These are phyloP conservation scores for Orthonyx spaldingii DNA, from an alignment of 2,113 vertebrate genomes.

Conservation along the genomic window DNA sequence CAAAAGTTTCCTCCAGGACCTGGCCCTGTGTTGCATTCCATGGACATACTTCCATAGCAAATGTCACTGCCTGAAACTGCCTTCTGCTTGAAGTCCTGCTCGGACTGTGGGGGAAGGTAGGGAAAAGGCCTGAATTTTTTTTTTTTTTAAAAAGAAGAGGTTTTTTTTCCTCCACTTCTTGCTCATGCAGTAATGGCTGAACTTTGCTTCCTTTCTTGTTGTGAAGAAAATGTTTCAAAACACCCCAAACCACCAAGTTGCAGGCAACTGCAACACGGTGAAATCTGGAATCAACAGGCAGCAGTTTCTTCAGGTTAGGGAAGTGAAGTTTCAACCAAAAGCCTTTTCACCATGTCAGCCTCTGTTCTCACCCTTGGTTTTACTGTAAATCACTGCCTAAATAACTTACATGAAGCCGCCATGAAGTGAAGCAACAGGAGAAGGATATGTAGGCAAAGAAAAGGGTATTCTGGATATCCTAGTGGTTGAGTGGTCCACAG, in stretches of 20 bases:
- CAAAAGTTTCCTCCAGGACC: background rate
- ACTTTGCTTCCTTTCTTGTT: background rate
- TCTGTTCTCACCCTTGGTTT: background rate
- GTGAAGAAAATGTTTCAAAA: background rate
- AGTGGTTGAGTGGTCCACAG: accelerated
- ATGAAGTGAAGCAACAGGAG: background rate
- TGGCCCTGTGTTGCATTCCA: background rate
- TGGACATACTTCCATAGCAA: background rate
- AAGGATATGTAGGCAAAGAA: background rate
- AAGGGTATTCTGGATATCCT: background rate
- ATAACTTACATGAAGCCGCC: background rate
- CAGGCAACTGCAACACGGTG: accelerated
- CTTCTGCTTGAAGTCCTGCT: background rate
- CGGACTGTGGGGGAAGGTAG: background rate
- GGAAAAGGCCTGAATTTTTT: background rate
- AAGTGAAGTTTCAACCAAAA: background rate
- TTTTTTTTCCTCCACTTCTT: background rate
- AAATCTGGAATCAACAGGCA: background rate
- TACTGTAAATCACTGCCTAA: background rate
- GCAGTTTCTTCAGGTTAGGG: background rate
- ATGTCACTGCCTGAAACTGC: background rate
- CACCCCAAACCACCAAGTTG: background rate
- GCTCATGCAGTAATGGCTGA: background rate
- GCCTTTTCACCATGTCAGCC: background rate
- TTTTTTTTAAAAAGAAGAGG: background rate